These are phyloP conservation scores for Peromyscus eremicus DNA, from an alignment of 2,797 vertebrate species.

Conservation along the genomic window DNA sequence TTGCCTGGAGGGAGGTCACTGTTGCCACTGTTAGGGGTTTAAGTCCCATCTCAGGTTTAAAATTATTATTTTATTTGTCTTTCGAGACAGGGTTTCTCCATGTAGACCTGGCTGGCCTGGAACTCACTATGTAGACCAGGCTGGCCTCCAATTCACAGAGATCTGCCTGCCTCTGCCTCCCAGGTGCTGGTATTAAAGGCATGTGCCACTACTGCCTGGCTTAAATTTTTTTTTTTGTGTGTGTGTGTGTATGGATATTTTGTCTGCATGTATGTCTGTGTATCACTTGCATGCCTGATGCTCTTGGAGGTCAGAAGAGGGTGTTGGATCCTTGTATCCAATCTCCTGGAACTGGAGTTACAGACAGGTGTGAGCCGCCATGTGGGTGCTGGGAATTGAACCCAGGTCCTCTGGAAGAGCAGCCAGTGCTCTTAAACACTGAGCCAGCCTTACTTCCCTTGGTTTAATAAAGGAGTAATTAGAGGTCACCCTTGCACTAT, in stretches of 20 bases:
- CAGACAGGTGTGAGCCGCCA: not conserved
- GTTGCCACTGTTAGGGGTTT: not conserved
- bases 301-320: not conserved
- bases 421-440: not conserved
- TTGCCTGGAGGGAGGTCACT: not conserved
- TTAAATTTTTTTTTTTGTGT: not conserved
- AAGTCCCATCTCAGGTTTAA: not conserved
- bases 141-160: not conserved
- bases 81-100: not conserved
- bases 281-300: not conserved
- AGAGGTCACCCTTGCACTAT: not conserved
- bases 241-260: not conserved
- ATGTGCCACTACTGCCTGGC: not conserved
- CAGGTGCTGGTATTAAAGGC: not conserved
- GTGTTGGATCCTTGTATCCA: not conserved
- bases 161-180: not conserved
- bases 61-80: not conserved
- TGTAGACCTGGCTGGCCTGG: not conserved
- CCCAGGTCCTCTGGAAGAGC: not conserved
- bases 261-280: not conserved
- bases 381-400: not conserved
- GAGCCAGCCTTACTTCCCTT: not conserved
- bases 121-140: not conserved
- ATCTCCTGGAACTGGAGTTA: not conserved
- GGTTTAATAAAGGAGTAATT: not conserved